A percentile compares a stretch with the other conserved stretches of the same genome.
Evolutionary conservation across 2,888 invertebrate genomes (phyloP).

Genomic region (Clistopyga incitator): DNA sequence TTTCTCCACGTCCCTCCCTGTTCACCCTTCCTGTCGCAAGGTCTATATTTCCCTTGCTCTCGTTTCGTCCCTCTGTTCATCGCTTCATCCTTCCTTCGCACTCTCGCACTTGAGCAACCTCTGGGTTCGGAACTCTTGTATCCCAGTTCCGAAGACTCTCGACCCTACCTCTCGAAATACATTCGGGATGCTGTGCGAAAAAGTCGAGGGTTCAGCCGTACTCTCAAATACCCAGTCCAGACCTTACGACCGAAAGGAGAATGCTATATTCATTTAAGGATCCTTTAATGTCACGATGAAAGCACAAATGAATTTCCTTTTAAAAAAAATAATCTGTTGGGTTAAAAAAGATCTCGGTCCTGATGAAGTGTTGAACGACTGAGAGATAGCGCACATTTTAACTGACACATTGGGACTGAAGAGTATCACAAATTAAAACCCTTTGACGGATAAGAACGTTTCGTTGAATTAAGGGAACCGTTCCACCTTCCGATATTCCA

Average conservation of each 20-base stretch:
- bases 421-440: no score
- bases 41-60: conserved; percentile 14
- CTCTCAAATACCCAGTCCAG: conserved; percentile 3
- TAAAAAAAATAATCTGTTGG: background rate
- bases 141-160: conserved; percentile 54
- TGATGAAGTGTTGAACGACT: background rate
- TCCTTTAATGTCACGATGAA: background rate
- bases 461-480: no score
- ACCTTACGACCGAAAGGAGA: conserved; percentile 14
- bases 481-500: no score
- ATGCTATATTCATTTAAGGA: conserved; percentile 35
- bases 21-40: conserved; percentile 48
- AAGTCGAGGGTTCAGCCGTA: conserved; percentile 35
- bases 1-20: conserved; percentile 57
- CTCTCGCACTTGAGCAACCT: conserved; percentile 20
- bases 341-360: background rate
- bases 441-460: no score
- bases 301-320: background rate
- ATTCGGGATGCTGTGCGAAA: conserved; percentile 44
- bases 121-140: conserved; percentile 37
- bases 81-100: conserved; percentile 34
- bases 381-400: background rate
- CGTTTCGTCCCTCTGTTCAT: conserved; percentile 20
- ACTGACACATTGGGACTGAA: background rate
- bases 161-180: conserved; percentile 44